Conservation (phyloP, 1,140 invertebrate species). For the honey bee (Apis mellifera) region Amel_HAv3.1 CM009936.2:17165501-17166000, state of each 20-base stretch:
- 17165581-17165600: background rate
- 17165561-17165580: too few relatives aligned
- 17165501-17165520: too few relatives aligned
- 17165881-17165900: slow-evolving; percentile 46
- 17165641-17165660: background rate
- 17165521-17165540: too few relatives aligned
- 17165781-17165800: slow-evolving; percentile 73
- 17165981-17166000: slow-evolving; percentile 57
- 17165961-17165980: slow-evolving; percentile 63
- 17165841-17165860: slow-evolving; percentile 76
- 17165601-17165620: background rate
- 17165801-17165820: slow-evolving; percentile 76
- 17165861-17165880: background rate
- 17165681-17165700: slow-evolving; percentile 76
- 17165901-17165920: slow-evolving; percentile 61
- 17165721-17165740: slow-evolving; percentile 82
- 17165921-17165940: slow-evolving; percentile 59
- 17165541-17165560: too few relatives aligned
- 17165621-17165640: background rate
- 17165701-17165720: slow-evolving; percentile 81
- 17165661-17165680: slow-evolving; percentile 44
- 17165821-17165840: slow-evolving; percentile 75
- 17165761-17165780: slow-evolving; percentile 77
- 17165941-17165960: slow-evolving; percentile 63
- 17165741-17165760: slow-evolving; percentile 81